These are phyloP conservation scores for Autographa pulchrina DNA, from an alignment of 2,888 invertebrate genomes.

Conservation along the genomic window DNA sequence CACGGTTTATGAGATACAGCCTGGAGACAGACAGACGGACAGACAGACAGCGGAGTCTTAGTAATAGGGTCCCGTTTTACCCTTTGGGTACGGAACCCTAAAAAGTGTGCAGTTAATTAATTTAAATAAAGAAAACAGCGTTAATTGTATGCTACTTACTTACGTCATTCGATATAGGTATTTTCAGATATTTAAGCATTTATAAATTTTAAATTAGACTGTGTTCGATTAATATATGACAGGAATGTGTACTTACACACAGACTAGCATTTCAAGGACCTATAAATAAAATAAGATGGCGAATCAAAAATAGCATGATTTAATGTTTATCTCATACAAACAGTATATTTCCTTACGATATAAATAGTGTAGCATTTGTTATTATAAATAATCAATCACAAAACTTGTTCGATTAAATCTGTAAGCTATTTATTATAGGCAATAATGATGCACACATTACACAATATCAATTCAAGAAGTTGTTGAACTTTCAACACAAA, in stretches of 20 bases:
- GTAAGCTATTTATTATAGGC: neutral
- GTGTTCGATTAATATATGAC: neutral
- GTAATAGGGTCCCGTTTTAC: no score
- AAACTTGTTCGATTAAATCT: neutral
- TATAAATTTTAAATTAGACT: neutral
- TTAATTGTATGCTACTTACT: neutral
- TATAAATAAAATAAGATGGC: no score
- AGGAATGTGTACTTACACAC: neutral
- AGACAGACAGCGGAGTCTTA: no score
- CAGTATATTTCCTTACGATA: neutral
- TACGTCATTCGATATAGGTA: neutral
- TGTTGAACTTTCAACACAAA: constrained; percentile 50
- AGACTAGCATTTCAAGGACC: no score
- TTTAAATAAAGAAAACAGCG: neutral
- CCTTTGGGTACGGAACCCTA: no score
- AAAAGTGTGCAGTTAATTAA: constrained; percentile 17
- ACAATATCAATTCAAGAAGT: constrained; percentile 29
- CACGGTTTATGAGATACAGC: no score
- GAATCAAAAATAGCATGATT: no score
- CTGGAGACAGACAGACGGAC: no score
- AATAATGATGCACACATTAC: neutral
- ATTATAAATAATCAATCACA: neutral
- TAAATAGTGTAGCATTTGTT: neutral
- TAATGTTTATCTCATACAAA: no score
- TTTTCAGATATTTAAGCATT: neutral